Conservation (phyloP, 2,113 vertebrate species). For the Boleophthalmus pectinirostris region DNA sequence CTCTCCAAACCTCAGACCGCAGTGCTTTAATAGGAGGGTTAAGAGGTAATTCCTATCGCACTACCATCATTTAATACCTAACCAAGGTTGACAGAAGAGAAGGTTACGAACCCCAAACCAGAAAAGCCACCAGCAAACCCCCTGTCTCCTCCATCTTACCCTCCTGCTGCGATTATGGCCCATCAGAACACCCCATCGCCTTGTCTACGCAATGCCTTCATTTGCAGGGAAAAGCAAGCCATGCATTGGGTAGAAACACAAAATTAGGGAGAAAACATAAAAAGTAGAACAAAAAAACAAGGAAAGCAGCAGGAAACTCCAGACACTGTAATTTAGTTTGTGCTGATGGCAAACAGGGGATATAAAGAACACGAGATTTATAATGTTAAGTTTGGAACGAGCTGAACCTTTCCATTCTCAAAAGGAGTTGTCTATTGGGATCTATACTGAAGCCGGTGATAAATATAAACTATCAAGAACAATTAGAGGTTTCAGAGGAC, state of each 20-base stretch:
- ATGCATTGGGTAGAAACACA: constrained; percentile 6
- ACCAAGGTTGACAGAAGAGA: constrained; percentile 68
- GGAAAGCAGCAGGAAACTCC: constrained; percentile 56
- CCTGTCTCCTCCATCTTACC: constrained; percentile 41
- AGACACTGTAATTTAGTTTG: constrained; percentile 72
- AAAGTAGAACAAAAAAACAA: constrained; percentile 40
- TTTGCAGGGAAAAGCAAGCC: constrained; percentile 13
- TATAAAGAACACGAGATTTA: constrained; percentile 74
- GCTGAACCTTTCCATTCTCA: constrained; percentile 65
- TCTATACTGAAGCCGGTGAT: constrained; percentile 58
- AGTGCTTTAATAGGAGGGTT: constrained; percentile 70
- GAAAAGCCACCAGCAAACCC: constrained; percentile 62
- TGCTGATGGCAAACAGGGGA: constrained; percentile 67
- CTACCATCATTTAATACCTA: constrained; percentile 75
- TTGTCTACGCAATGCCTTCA: constrained; percentile 17
- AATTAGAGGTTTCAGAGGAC: constrained; percentile 68
- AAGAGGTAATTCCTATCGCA: constrained; percentile 78
- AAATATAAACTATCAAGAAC: constrained; percentile 69
- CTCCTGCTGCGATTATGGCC: constrained; percentile 32
- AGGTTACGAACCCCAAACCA: constrained; percentile 72
- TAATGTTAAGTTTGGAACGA: constrained; percentile 69
- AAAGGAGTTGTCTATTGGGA: constrained; percentile 51
- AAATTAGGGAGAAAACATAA: constrained; percentile 27
- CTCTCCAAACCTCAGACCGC: constrained; percentile 73
- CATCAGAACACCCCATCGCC: not conserved